phyloP scores from a whole-genome alignment of 2,888 invertebrate species.

The Dasypogon diadema region DNA sequence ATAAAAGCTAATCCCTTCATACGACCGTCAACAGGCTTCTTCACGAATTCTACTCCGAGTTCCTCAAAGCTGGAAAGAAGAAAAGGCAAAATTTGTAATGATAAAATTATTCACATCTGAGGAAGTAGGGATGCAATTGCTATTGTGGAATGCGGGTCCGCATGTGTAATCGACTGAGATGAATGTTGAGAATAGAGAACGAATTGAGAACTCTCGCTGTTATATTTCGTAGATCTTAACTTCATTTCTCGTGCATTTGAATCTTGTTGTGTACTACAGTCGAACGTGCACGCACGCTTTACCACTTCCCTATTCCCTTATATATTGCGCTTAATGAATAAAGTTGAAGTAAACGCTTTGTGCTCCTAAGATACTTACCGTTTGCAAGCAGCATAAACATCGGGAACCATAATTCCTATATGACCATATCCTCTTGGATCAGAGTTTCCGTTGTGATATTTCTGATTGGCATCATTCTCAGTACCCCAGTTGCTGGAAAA shows the following conservation, averaged over 20 bases:
- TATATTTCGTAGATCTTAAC: too few relatives aligned
- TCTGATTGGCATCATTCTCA: conserved; percentile 81
- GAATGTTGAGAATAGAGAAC: too few relatives aligned
- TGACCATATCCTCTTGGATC: conserved; percentile 94
- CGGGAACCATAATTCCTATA: conserved; percentile 90
- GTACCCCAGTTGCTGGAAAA: conserved; percentile 93
- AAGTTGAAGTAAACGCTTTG: background rate
- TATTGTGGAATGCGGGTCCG: too few relatives aligned
- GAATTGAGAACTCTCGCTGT: too few relatives aligned
- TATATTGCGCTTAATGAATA: too few relatives aligned
- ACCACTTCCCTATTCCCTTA: too few relatives aligned
- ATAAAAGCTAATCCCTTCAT: conserved; percentile 96
- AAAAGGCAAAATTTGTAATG: background rate
- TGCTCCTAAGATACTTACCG: conserved; percentile 61
- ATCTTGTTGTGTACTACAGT: too few relatives aligned
- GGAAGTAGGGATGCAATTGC: too few relatives aligned
- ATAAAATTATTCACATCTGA: too few relatives aligned
- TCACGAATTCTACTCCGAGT: conserved; percentile 88
- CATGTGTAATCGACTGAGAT: too few relatives aligned
- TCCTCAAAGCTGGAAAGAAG: conserved; percentile 76
- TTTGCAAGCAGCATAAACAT: conserved; percentile 89
- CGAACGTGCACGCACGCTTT: too few relatives aligned
- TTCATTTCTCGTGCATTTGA: too few relatives aligned
- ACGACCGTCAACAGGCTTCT: conserved; percentile 89
- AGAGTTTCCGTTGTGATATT: conserved; percentile 90